Conservation (phyloP, 1,140 invertebrate genomes). For the Oscheius sp. region DNA sequence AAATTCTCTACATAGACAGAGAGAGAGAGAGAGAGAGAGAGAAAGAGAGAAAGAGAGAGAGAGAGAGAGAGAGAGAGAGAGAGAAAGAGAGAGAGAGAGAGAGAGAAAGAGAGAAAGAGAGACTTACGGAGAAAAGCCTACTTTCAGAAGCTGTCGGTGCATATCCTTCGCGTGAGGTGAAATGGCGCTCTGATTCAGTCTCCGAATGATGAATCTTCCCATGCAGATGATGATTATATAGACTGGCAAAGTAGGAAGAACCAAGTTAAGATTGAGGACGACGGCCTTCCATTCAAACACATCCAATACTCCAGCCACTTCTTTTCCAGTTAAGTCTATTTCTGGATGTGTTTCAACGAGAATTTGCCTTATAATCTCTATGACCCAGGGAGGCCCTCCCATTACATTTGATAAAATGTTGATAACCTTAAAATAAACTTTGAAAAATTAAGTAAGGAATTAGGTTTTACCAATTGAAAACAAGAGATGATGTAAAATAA, state of each 20-base stretch:
- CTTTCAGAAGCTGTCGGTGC: background rate
- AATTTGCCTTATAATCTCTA: no score
- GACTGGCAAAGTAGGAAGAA: no score
- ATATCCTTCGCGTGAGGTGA: background rate
- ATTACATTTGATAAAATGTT: no score
- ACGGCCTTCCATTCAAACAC: no score
- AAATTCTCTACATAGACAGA: background rate
- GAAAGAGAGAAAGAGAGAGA: background rate
- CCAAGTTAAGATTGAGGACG: background rate
- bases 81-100: background rate
- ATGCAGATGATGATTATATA: background rate
- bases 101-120: background rate
- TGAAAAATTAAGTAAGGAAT: no score
- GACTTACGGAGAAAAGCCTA: background rate
- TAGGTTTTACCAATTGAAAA: no score
- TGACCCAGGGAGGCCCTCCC: no score
- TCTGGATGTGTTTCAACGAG: no score
- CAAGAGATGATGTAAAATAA: no score
- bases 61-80: background rate
- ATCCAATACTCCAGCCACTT: no score
- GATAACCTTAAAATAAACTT: no score
- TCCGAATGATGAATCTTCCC: background rate
- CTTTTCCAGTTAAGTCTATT: no score
- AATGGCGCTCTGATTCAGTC: background rate
- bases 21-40: background rate